Evolutionary conservation across 2,797 vertebrate genomes (phyloP), one percentile per base, ranked within the genome.

Genomic region (Anniella stebbinsi): DNA sequence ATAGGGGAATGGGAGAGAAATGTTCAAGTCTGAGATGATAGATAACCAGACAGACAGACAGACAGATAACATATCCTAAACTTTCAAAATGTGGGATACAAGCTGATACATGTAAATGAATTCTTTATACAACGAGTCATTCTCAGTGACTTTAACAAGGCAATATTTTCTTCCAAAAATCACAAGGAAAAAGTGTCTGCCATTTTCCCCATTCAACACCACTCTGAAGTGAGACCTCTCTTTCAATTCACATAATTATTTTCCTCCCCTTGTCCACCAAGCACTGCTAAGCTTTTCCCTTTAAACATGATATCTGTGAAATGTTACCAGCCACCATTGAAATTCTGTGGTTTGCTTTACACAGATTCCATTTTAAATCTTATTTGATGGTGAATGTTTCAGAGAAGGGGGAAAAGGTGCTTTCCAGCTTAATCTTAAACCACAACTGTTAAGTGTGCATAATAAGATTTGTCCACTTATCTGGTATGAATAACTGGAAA

Each of bases 391-490:
- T 0, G 0, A 89, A 75, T 84, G 69, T 92, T 96, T 94, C 60
- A 76, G 63, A 51, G 78, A 80, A 82, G 18, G 30, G 70, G 21
- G 25, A 28, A 73, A 73, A 25, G 70, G 36, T 80, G 11, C 7
- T 94, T 93, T 91, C 87, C 91, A 54, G 33, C 33, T 91, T 92
- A 91, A 94, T 91, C 92, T 92, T 78, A 89, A 88, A 90, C 89
- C 86, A 84, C 0, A 8, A 86, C 28, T 94, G 93, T 91, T 93
- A 89, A 95, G 84, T 84, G 90, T 84, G 36, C 33, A 63, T 95
- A 94, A 94, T 89, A 95, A 92, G 93, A 94, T 96, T 92, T 94
- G 89, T 87, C 87, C 84, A 86, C 78, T 95, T 95, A 92, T 28
- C 54, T 85, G 91, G 28, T 15, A 13, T 80, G 93, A 93, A 91